Evolutionary conservation across 1,140 invertebrate genomes (phyloP).

Genomic region (Agraylea sexmaculata): DNA sequence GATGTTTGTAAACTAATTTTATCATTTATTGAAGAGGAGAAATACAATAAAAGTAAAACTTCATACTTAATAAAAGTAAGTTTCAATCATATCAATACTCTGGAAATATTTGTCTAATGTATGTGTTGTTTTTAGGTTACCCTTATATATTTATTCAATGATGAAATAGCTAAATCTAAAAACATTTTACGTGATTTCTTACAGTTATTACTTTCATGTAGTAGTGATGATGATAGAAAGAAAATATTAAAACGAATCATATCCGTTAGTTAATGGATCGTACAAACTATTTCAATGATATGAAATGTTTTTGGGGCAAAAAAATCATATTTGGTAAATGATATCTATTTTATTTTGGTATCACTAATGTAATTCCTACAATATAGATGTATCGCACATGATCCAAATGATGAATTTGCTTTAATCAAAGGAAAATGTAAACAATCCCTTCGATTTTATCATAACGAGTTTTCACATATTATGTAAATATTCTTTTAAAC

Average conservation of each 20-base stretch:
- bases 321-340: too few relatives aligned
- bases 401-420: too few relatives aligned
- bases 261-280: too few relatives aligned
- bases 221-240: not conserved
- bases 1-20: constrained; percentile 14
- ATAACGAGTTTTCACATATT: too few relatives aligned
- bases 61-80: constrained; percentile 16
- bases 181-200: constrained; percentile 4
- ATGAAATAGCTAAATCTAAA: constrained; percentile 3
- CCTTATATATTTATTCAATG: constrained; percentile 9
- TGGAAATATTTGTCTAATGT: constrained; percentile 2
- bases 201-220: not conserved
- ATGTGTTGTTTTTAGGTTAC: constrained; percentile 16
- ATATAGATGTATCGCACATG: too few relatives aligned
- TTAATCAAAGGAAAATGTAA: too few relatives aligned
- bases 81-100: not conserved
- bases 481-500: too few relatives aligned
- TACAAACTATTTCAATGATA: too few relatives aligned
- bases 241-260: not conserved
- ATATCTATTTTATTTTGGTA: too few relatives aligned
- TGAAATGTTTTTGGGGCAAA: too few relatives aligned
- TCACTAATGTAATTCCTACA: too few relatives aligned
- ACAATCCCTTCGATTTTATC: too few relatives aligned
- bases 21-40: constrained; percentile 13
- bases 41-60: constrained; percentile 1